Evolutionary conservation across 2,797 vertebrate genomes (phyloP).

Genomic region (Eulemur mongoz): DNA sequence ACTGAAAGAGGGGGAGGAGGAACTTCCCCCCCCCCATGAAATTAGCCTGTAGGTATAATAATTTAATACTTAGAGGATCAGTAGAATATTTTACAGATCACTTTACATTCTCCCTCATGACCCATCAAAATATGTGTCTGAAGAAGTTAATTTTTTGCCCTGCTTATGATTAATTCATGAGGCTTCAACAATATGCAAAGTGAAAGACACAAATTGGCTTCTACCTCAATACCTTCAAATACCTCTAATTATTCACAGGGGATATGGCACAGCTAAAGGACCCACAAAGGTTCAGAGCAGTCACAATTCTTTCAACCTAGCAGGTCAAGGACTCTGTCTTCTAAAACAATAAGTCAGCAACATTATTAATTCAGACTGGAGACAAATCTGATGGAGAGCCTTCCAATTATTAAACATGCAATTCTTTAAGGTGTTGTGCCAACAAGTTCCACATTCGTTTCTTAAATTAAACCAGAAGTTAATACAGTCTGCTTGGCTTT

Average conservation of each 20-base stretch:
- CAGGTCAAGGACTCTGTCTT: conserved; percentile 89
- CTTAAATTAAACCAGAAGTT: conserved; percentile 87
- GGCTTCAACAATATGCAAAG: conserved; percentile 90
- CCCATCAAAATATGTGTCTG: conserved; percentile 89
- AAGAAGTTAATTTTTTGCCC: conserved; percentile 89
- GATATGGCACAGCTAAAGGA: conserved; percentile 85
- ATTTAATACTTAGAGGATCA: conserved; percentile 89
- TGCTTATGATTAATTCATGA: conserved; percentile 90
- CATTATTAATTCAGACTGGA: conserved; percentile 88
- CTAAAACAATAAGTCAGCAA: conserved; percentile 88
- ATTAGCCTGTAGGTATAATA: conserved; percentile 88
- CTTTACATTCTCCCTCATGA: conserved; percentile 89
- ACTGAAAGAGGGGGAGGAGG: conserved; percentile 54
- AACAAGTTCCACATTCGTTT: conserved; percentile 83
- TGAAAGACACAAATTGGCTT: conserved; percentile 90
- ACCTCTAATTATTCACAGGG: conserved; percentile 90
- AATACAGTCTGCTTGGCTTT: conserved; percentile 85
- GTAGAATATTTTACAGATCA: conserved; percentile 90
- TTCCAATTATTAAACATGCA: conserved; percentile 86
- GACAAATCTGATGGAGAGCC: conserved; percentile 84
- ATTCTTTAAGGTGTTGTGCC: conserved; percentile 86
- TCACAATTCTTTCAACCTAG: conserved; percentile 87
- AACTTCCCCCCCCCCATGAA: conserved; percentile 63
- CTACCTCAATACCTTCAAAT: conserved; percentile 88
- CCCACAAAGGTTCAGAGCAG: conserved; percentile 87